A percentile compares a stretch with the other conserved stretches of the same genome.
Conservation (phyloP, 1,140 invertebrate species). For the Drosophila tropicalis region DNA sequence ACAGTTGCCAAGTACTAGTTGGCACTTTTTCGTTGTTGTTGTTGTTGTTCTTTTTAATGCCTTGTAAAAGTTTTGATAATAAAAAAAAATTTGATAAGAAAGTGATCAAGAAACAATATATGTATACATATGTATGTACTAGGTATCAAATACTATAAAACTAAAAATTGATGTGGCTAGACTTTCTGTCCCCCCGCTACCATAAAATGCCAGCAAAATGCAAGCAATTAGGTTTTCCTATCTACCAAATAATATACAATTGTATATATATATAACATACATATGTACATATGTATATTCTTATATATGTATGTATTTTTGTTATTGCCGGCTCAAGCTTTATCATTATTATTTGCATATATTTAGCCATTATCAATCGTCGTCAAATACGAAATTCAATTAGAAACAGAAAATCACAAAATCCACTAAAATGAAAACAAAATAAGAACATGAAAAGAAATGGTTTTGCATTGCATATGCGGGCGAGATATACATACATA, state of each 20-base stretch:
- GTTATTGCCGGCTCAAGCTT: conserved; percentile 53
- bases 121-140: too few relatives aligned
- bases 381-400: conserved; percentile 44
- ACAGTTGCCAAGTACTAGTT: too few relatives aligned
- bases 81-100: too few relatives aligned
- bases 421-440: background rate
- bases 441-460: background rate
- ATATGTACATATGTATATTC: background rate
- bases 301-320: background rate
- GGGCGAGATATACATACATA: conserved; percentile 2
- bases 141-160: too few relatives aligned
- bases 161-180: too few relatives aligned
- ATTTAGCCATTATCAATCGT: conserved; percentile 45
- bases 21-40: too few relatives aligned
- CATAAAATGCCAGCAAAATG: too few relatives aligned
- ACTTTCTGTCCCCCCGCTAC: too few relatives aligned
- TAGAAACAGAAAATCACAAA: conserved; percentile 41
- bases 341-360: conserved; percentile 47
- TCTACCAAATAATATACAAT: background rate
- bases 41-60: too few relatives aligned
- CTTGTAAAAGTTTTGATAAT: too few relatives aligned
- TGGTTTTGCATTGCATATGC: conserved; percentile 7
- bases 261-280: background rate
- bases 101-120: too few relatives aligned
- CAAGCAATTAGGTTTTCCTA: background rate